Evolutionary conservation across 1,140 invertebrate genomes (phyloP), one percentile per base, ranked within the genome.

Genomic region (Ladona fulva): DNA sequence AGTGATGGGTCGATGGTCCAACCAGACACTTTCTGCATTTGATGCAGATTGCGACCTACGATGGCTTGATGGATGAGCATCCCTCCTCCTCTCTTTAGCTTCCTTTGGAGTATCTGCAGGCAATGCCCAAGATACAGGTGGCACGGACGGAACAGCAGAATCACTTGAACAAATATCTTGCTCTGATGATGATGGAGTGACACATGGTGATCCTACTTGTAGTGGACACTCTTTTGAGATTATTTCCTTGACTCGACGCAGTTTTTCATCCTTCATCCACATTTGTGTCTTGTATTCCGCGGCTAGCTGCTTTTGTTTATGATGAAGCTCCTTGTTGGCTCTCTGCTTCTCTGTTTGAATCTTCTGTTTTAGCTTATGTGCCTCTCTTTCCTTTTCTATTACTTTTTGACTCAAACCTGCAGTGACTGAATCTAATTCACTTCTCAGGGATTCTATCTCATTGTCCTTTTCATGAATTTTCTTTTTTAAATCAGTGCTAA

Each of bases 1-100:
- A 81, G 90, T 88, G 44, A 89, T 87, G 1, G 96, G 92, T 77
- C 92, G 89, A 82, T 99, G 97, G 85, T 98, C 96, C 0, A 99
- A 86, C 95, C 97, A 98, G 22, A 91, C 89, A 75, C 86, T 84
- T 80, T 92, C 91, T 10, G 85, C 87, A 42, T 90, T 90, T 6
- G 86, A 87, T 10, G 90, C 91, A 10, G 95, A 96, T 52, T 92
- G 88, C 0, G 94, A 95, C 66, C 95, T 86, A 75, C 93, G 86
- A 80, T 95, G 91, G 7, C 93, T 85, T 22, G 89, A 88, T 84
- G 94, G 94, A 0, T 90, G 87, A n/a, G 92, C 88, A 37, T 37
- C 29, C 29, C 29, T 37, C 29, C 29, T 37, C 1, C 91, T 88
- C 74, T 82, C 76, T 14, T 22, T 74, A 74, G 52, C 79, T 24